phyloP scores from a whole-genome alignment of 2,888 invertebrate genomes.

The Phania funesta region DNA sequence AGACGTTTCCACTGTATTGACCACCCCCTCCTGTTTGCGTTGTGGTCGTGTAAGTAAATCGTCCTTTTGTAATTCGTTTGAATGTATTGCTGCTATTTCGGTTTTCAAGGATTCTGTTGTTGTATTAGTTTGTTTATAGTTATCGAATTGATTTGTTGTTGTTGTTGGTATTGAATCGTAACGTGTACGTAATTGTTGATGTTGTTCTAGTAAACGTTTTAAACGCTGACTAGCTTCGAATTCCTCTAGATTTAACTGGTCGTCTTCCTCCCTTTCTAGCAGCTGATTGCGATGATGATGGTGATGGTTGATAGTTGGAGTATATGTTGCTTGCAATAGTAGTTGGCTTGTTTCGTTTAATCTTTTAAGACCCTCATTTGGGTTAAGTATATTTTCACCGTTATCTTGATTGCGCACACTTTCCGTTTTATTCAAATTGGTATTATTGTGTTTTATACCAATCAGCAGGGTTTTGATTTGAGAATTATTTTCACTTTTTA shows the following conservation, averaged over 20 bases:
- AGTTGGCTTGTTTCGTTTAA: slow-evolving; percentile 36
- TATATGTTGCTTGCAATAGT: neutral
- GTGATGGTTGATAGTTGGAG: neutral
- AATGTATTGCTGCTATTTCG: slow-evolving; percentile 53
- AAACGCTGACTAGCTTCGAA: slow-evolving; percentile 81
- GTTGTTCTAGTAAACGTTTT: slow-evolving; percentile 81
- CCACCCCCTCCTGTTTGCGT: slow-evolving; percentile 11
- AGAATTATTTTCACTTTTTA: slow-evolving; percentile 18
- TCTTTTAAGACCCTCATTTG: slow-evolving; percentile 40
- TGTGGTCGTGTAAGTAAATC: slow-evolving; percentile 19
- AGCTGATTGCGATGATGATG: neutral
- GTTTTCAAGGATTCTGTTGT: slow-evolving; percentile 58
- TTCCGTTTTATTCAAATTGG: slow-evolving; percentile 37
- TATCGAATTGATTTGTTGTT: slow-evolving; percentile 31
- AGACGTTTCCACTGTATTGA: neutral
- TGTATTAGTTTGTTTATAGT: slow-evolving; percentile 54
- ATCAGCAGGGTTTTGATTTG: slow-evolving; percentile 1
- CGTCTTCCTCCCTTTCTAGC: slow-evolving; percentile 2
- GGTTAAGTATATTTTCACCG: slow-evolving; percentile 45
- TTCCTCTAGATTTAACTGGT: slow-evolving; percentile 66
- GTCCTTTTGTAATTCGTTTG: slow-evolving; percentile 34
- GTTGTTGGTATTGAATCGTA: slow-evolving; percentile 58
- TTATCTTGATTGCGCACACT: slow-evolving; percentile 44
- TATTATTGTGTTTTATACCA: slow-evolving; percentile 46
- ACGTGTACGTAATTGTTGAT: slow-evolving; percentile 55